Percentiles rank a stretch among this genome's conserved stretches.
These are phyloP conservation scores for Indri indri DNA, from an alignment of 2,113 vertebrate genomes.

Conservation along the genomic window DNA sequence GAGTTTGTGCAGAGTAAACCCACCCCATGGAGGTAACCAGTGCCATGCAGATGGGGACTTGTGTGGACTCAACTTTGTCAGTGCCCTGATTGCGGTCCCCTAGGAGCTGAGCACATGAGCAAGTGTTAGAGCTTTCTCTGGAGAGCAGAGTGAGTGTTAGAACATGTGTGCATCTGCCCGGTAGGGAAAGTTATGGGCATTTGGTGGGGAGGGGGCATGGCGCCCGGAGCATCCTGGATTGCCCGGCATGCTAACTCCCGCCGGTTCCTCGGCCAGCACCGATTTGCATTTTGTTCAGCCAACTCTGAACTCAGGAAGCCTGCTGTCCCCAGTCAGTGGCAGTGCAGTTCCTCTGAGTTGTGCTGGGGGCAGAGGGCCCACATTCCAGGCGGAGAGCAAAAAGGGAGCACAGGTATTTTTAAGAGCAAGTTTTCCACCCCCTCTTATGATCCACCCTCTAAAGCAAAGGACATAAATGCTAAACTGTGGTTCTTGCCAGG, in stretches of 20 bases:
- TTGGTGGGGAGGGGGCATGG: neutral
- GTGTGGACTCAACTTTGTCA: neutral
- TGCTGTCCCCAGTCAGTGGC: accelerated
- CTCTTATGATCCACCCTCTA: neutral
- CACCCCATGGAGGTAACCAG: neutral
- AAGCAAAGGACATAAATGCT: constrained; percentile 22
- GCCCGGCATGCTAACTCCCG: neutral
- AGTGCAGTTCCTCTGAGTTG: neutral
- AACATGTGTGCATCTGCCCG: neutral
- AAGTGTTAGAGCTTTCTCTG: neutral
- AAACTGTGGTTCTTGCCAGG: neutral
- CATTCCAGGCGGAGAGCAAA: neutral
- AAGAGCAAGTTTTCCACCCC: neutral
- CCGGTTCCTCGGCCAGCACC: neutral
- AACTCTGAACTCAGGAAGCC: neutral
- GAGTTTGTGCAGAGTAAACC: neutral
- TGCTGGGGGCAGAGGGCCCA: neutral
- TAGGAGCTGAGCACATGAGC: neutral
- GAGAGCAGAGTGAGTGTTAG: neutral
- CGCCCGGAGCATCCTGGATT: neutral
- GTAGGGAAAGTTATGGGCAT: neutral
- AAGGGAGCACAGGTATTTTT: neutral
- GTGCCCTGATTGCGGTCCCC: too few relatives aligned
- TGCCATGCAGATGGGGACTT: neutral
- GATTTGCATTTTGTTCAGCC: neutral